Evolutionary conservation across 92 coral and sea anemone species (phyloP).

Genomic region (Parazoanthus atlanticus): DNA sequence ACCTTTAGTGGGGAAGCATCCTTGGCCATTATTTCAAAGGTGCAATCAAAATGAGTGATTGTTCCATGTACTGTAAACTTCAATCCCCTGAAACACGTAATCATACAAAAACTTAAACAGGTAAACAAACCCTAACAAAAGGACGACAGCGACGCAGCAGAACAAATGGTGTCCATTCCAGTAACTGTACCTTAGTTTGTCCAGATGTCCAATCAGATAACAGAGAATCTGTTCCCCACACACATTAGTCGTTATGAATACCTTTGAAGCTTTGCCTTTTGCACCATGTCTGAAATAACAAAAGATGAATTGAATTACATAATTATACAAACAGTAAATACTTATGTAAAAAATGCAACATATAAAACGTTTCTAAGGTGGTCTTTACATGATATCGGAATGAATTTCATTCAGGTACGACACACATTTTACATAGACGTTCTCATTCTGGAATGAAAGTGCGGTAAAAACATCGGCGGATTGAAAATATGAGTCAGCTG

Average conservation of each 20-base stretch:
- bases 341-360: too few relatives aligned
- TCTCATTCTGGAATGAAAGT: too few relatives aligned
- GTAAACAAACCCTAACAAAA: neutral
- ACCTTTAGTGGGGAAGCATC: slow-evolving; percentile 92
- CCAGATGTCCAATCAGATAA: slow-evolving; percentile 71
- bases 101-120: neutral
- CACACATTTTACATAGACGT: too few relatives aligned
- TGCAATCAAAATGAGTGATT: slow-evolving; percentile 13
- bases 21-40: slow-evolving; percentile 80
- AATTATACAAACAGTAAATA: neutral
- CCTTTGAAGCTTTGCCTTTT: slow-evolving; percentile 87
- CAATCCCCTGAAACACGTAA: slow-evolving; percentile 45
- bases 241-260: slow-evolving; percentile 73
- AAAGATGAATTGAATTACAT: neutral
- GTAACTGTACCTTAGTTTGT: slow-evolving; percentile 76
- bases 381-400: too few relatives aligned
- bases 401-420: too few relatives aligned
- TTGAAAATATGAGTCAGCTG: too few relatives aligned
- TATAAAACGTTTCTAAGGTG: too few relatives aligned
- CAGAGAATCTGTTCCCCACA: slow-evolving; percentile 80
- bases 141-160: neutral
- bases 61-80: slow-evolving; percentile 37
- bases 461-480: too few relatives aligned
- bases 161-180: neutral
- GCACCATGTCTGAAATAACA: slow-evolving; percentile 68